These are phyloP conservation scores for Xiphophorus maculatus DNA, from an alignment of 2,113 vertebrate species.

Conservation along the genomic window DNA sequence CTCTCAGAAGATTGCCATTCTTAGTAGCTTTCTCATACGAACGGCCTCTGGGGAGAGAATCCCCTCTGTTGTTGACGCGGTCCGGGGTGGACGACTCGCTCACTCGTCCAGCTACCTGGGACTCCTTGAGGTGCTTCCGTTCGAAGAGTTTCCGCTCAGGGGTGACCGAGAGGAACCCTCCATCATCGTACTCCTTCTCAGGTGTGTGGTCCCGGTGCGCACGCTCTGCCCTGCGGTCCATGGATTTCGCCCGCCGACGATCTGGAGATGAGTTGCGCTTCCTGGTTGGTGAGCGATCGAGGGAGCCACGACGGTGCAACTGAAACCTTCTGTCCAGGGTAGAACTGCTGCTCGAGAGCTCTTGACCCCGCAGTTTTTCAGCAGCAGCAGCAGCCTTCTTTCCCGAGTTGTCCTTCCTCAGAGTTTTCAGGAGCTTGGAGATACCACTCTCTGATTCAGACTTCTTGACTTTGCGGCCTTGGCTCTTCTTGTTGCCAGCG, in stretches of 20 bases:
- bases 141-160: conserved; percentile 70
- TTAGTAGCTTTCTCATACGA: conserved; percentile 67
- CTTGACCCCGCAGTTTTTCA: conserved; percentile 79
- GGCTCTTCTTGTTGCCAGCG: conserved; percentile 73
- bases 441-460: conserved; percentile 83
- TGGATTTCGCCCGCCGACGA: conserved; percentile 81
- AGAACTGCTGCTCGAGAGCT: conserved; percentile 82
- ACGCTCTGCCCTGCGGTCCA: conserved; percentile 79
- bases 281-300: conserved; percentile 85
- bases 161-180: conserved; percentile 74
- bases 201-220: conserved; percentile 81
- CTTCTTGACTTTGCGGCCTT: conserved; percentile 80
- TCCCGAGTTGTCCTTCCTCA: conserved; percentile 80
- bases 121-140: conserved; percentile 70
- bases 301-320: conserved; percentile 83
- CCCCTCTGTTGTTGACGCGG: conserved; percentile 61
- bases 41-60: conserved; percentile 64
- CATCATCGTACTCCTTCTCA: conserved; percentile 81
- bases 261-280: conserved; percentile 87
- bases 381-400: conserved; percentile 81
- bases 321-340: conserved; percentile 81
- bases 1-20: conserved; percentile 75
- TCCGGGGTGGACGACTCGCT: conserved; percentile 68
- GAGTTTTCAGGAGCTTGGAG: conserved; percentile 81
- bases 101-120: conserved; percentile 57